Evolutionary conservation across 2,797 vertebrate species (phyloP).

Genomic region (Hafferia zeledoni): DNA sequence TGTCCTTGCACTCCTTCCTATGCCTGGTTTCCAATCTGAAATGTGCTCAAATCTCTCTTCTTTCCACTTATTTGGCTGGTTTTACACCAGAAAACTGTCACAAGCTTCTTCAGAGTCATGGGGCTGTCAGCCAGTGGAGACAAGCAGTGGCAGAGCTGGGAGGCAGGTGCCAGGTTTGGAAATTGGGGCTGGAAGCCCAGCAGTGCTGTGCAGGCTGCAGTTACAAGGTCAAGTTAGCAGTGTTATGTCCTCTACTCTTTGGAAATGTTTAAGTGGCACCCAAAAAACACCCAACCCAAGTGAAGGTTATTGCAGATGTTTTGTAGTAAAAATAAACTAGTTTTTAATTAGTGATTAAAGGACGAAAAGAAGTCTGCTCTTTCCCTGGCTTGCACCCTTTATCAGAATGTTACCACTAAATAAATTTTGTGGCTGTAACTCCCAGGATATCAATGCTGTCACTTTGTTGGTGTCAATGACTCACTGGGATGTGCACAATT

Average conservation of each 20-base stretch:
- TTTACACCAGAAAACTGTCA: neutral
- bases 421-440: neutral
- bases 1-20: fast-evolving
- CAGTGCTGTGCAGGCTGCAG: neutral
- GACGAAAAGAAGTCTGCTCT: neutral
- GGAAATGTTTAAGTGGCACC: neutral
- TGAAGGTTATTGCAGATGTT: neutral
- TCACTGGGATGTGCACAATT: neutral
- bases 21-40: neutral
- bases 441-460: neutral
- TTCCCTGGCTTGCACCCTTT: neutral
- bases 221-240: neutral
- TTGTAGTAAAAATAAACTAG: neutral
- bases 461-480: neutral
- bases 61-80: neutral
- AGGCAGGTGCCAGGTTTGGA: neutral
- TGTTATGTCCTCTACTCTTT: neutral
- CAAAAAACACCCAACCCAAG: too few relatives aligned
- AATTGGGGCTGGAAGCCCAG: neutral
- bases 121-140: neutral
- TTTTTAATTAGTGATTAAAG: neutral
- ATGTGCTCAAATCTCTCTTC: neutral
- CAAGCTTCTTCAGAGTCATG: fast-evolving
- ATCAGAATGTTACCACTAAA: neutral
- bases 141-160: neutral